Percentiles rank a stretch among this genome's conserved stretches.
Evolutionary conservation across 2,888 invertebrate species (phyloP).

Genomic region (Acanthoscelides obtectus): DNA sequence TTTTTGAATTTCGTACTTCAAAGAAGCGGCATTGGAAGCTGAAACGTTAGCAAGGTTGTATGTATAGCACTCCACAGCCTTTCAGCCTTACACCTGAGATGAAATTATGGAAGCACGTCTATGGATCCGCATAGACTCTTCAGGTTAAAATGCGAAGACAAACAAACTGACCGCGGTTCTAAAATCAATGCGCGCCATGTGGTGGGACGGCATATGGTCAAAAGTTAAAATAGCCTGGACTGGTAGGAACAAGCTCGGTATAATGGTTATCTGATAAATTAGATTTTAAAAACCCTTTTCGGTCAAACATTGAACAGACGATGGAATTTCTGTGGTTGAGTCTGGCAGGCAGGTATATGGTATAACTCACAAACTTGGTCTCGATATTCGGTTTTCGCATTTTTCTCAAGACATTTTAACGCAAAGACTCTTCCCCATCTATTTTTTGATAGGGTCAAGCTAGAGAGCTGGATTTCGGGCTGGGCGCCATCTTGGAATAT

Average conservation of each 20-base stretch:
- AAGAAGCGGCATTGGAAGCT: too few relatives aligned
- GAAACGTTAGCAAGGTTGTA: too few relatives aligned
- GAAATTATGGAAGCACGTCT: not conserved
- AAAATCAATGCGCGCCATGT: not conserved
- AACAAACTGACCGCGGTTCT: not conserved
- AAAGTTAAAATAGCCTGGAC: not conserved
- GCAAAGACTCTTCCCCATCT: too few relatives aligned
- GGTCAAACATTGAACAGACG: not conserved
- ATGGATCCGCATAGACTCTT: not conserved
- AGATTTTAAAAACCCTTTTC: not conserved
- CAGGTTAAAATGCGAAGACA: not conserved
- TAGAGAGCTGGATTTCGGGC: too few relatives aligned
- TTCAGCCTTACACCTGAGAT: too few relatives aligned
- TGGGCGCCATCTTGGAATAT: too few relatives aligned
- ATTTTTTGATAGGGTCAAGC: too few relatives aligned
- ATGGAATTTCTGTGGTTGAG: not conserved
- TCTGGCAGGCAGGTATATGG: not conserved
- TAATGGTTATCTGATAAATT: not conserved
- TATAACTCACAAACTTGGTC: not conserved
- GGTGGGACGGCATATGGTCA: conserved; percentile 5
- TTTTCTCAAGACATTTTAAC: not conserved
- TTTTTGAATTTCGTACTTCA: too few relatives aligned
- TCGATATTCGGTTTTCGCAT: not conserved
- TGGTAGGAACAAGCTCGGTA: not conserved
- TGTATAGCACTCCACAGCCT: too few relatives aligned